These are phyloP conservation scores for Lapara coniferarum DNA, from an alignment of 2,888 invertebrate genomes.

Conservation along the genomic window DNA sequence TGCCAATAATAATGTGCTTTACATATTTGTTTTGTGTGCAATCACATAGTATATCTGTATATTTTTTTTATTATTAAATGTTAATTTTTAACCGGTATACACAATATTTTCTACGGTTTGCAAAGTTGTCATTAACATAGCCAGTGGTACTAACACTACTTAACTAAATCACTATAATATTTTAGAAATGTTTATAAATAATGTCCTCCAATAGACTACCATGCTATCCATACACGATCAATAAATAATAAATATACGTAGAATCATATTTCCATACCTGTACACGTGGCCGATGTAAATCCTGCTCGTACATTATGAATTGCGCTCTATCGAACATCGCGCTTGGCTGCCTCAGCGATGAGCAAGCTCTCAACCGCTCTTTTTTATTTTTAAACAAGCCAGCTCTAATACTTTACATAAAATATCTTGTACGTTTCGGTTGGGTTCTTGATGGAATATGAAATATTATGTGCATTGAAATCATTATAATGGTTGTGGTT, in stretches of 20 bases:
- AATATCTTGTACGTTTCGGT: background rate
- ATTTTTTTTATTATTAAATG: no score
- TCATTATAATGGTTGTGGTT: no score
- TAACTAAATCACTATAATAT: no score
- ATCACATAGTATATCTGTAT: no score
- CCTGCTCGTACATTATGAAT: conserved; percentile 27
- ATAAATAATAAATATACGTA: background rate
- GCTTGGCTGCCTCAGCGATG: conserved; percentile 34
- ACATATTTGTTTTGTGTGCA: no score
- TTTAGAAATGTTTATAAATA: no score
- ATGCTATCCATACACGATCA: background rate
- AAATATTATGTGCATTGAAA: background rate
- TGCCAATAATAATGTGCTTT: no score
- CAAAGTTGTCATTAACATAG: no score
- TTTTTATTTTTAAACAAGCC: conserved; percentile 37
- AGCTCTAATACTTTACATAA: background rate
- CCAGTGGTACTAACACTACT: no score
- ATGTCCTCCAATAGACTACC: no score
- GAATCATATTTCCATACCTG: conserved; percentile 6
- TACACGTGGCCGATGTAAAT: conserved; percentile 23
- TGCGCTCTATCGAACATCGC: conserved; percentile 29
- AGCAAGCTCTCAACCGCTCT: conserved; percentile 29
- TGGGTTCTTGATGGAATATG: background rate
- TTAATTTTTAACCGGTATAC: no score
- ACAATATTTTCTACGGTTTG: no score